These are phyloP conservation scores for Odontocerum albicorne DNA, from an alignment of 2,888 invertebrate species.

Conservation along the genomic window DNA sequence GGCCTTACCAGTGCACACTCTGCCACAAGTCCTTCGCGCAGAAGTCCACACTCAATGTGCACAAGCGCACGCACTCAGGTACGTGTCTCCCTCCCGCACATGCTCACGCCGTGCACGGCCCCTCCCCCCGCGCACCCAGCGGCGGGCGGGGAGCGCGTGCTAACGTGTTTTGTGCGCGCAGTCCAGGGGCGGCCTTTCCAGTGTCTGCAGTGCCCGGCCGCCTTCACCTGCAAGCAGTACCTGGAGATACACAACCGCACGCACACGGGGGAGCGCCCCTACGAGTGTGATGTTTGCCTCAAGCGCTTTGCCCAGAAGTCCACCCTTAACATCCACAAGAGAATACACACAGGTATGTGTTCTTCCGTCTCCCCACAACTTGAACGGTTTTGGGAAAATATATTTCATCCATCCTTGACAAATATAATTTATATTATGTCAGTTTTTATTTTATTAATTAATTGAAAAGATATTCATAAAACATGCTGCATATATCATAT, in stretches of 20 bases:
- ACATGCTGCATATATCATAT: too few species aligned
- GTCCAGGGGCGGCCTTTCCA: slow-evolving; percentile 62
- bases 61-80: slow-evolving; percentile 76
- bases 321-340: slow-evolving; percentile 78
- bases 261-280: slow-evolving; percentile 59
- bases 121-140: slow-evolving; percentile 12
- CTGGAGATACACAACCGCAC: slow-evolving; percentile 59
- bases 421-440: too few species aligned
- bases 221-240: slow-evolving; percentile 62
- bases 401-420: too few species aligned
- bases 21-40: slow-evolving; percentile 81
- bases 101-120: slow-evolving; percentile 30
- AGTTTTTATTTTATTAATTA: too few species aligned
- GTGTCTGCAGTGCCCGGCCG: slow-evolving; percentile 61
- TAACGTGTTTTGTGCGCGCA: slow-evolving; percentile 41
- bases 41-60: slow-evolving; percentile 80
- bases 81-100: slow-evolving; percentile 45
- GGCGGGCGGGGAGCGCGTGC: slow-evolving; percentile 39
- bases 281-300: slow-evolving; percentile 73
- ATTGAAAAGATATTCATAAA: too few species aligned
- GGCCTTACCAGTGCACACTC: slow-evolving; percentile 70
- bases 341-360: slow-evolving; percentile 74
- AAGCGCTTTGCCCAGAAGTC: slow-evolving; percentile 83
- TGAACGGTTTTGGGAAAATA: too few species aligned
- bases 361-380: too few species aligned